Conservation (phyloP, 2,113 vertebrate species). For the Scomber japonicus region DNA sequence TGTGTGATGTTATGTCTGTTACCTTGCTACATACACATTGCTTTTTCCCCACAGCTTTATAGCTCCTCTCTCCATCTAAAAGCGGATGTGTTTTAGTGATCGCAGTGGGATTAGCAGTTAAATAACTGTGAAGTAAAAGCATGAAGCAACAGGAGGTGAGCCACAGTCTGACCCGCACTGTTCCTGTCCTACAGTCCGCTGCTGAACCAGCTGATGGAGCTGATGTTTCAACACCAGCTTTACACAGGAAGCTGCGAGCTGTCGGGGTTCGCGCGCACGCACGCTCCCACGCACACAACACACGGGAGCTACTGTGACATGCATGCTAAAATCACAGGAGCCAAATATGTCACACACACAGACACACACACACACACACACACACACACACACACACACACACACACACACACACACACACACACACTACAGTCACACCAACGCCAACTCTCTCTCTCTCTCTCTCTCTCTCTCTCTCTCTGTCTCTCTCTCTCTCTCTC, state of each 20-base stretch:
- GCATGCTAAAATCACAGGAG: background rate
- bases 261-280: constrained; percentile 9
- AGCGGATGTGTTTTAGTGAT: constrained; percentile 1
- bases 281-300: background rate
- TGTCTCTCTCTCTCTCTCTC: constrained; percentile 2
- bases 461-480: background rate
- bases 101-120: constrained; percentile 42
- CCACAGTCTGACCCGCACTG: background rate
- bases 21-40: background rate
- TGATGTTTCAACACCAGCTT: constrained; percentile 60
- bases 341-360: background rate
- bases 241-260: constrained; percentile 36
- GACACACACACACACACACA: background rate
- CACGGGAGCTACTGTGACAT: background rate
- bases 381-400: background rate
- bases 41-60: constrained; percentile 3
- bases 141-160: background rate
- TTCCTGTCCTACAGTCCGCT: background rate
- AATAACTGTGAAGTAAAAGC: constrained; percentile 37
- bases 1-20: background rate
- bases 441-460: background rate
- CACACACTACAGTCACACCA: constrained; percentile 1
- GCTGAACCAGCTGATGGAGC: constrained; percentile 35
- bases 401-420: background rate
- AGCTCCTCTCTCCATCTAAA: background rate